Conservation (phyloP, 2,888 invertebrate genomes). For the Amphipyra berbera region DNA sequence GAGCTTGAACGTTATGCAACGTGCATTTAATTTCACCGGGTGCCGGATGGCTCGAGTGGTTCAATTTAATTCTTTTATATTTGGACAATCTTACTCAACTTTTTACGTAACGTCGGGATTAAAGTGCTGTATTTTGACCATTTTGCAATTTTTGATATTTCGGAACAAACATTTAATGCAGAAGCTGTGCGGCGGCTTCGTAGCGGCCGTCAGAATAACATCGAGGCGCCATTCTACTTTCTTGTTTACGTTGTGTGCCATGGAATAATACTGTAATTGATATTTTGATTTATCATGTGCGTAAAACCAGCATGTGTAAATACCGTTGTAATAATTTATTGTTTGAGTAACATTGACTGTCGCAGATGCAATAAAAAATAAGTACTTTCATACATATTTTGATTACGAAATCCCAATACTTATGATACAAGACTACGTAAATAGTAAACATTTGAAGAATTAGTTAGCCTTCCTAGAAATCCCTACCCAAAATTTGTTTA, state of each 20-base stretch:
- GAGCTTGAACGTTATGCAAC: constrained; percentile 72
- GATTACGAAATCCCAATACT: background rate
- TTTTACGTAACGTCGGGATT: constrained; percentile 85
- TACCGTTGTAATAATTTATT: constrained; percentile 56
- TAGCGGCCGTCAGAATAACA: constrained; percentile 58
- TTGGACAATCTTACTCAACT: constrained; percentile 83
- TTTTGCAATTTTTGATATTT: constrained; percentile 85
- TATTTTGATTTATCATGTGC: constrained; percentile 64
- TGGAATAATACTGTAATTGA: constrained; percentile 63
- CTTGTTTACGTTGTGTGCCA: constrained; percentile 67
- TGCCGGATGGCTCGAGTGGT: constrained; percentile 72
- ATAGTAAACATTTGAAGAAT: background rate
- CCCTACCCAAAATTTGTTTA: constrained; percentile 24
- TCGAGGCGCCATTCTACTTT: constrained; percentile 73
- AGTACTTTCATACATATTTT: background rate
- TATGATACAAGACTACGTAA: background rate
- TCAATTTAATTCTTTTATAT: constrained; percentile 78
- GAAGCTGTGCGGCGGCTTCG: constrained; percentile 67
- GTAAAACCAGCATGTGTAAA: constrained; percentile 53
- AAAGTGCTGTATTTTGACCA: constrained; percentile 74
- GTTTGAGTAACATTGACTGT: constrained; percentile 36
- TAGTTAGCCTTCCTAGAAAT: constrained; percentile 9
- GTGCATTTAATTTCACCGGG: constrained; percentile 73
- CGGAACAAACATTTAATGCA: constrained; percentile 75
- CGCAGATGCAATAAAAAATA: constrained; percentile 20